Base-by-base conservation (phyloP, 2,888 invertebrate genomes). In the Leptopilina myrica region DNA sequence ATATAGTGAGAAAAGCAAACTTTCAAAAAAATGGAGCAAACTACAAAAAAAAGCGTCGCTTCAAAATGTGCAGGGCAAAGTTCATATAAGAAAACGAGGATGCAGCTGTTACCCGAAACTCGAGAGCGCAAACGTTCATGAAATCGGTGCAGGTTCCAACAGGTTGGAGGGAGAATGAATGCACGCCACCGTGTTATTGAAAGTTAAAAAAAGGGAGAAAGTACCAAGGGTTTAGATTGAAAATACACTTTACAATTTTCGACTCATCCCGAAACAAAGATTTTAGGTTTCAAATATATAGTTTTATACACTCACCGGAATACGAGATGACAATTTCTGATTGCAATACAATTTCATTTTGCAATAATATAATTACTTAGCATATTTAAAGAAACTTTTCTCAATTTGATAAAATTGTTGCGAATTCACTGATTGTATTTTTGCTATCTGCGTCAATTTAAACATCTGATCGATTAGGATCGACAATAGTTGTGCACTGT, bases 61-160 rank as follows among this genome's bases (percentile, higher is more conserved):
- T 83, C 79, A 83, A 83, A 83, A 82, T 79, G 81, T 82, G 82
- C 81, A n/a, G 43, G 83, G 80, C 77, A 79, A 78, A 80, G 79
- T 76, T 82, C 81, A 81, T 80, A 77, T 46, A 49, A 11, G 82
- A 80, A 80, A 81, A 80, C 49, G 82, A 82, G 81, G 81, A 81
- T 80, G 83, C 83, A 84, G 82, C 81, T 82, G 82, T 81, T 81
- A 76, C 79, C 33, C 79, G 78, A 79, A 78, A 79, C 77, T 75
- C 79, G 78, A 82, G 67, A 76, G 78, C 78, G 20, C 20, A 20
- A 20, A 20, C 62, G 56, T 67, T 43, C 43, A 43, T 76, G 80
- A 80, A 85, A 85, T 86, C 83, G 80, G 84, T 79, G 84, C 87
- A 87, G 88, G 87, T 88, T 85, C 85, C 86, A 87, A 87, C 88